Percentiles rank a stretch among this genome's conserved stretches.
These are phyloP conservation scores for Macropus fuliginosus DNA, from an alignment of 2,797 vertebrate species.

Conservation along the genomic window DNA sequence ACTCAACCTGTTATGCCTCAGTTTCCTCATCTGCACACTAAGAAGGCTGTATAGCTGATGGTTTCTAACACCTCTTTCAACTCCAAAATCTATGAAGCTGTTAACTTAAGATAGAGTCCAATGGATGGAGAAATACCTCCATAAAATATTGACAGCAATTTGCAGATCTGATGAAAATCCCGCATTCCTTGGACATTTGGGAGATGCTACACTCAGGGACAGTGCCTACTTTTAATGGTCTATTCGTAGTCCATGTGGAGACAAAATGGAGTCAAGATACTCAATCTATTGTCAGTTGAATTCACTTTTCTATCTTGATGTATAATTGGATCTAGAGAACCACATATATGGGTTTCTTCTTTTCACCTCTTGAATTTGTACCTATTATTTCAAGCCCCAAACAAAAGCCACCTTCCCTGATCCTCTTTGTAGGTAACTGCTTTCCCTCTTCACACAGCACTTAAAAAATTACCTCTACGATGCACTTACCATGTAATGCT, in stretches of 20 bases:
- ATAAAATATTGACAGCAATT: not conserved
- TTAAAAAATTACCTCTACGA: not conserved
- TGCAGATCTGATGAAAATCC: not conserved
- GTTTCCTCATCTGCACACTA: not conserved
- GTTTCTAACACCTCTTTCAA: not conserved
- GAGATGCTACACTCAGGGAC: not conserved
- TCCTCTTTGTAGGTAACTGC: not conserved
- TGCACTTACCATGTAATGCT: not conserved
- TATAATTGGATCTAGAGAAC: not conserved
- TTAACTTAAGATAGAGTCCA: not conserved
- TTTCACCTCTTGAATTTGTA: not conserved
- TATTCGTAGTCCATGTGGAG: not conserved
- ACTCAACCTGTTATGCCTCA: not conserved
- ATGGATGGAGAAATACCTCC: not conserved
- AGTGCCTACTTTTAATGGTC: not conserved
- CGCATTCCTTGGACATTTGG: not conserved
- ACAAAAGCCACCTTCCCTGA: not conserved
- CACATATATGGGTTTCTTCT: not conserved
- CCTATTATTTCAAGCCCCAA: not conserved
- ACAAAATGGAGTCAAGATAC: not conserved
- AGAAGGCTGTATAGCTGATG: not conserved
- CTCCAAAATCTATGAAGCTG: not conserved
- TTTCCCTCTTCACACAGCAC: not conserved
- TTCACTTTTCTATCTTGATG: not conserved
- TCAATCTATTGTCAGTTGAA: not conserved